Conservation (phyloP, 53 echinoderm and acorn worm genomes). For the Apostichopus leukothele region DNA sequence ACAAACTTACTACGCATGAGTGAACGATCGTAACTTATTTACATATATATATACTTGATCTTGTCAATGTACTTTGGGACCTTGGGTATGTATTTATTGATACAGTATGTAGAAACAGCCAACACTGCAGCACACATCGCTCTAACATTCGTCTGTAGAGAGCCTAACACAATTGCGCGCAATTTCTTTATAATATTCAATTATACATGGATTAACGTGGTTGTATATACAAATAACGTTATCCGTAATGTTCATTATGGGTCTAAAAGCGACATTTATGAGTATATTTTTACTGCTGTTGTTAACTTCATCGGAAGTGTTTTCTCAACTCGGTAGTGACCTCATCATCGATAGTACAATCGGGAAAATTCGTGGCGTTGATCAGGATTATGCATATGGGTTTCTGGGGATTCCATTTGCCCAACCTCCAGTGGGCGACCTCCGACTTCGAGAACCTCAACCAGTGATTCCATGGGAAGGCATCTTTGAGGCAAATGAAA, state of each 20-base stretch:
- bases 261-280: neutral
- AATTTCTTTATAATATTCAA: neutral
- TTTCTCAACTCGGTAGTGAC: neutral
- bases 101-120: no score
- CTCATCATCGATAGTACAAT: constrained; percentile 6
- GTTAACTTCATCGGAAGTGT: neutral
- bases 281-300: neutral
- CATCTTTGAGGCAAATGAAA: neutral
- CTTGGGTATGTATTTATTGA: no score
- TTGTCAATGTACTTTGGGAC: no score
- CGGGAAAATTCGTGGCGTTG: constrained; percentile 23
- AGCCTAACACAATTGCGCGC: no score
- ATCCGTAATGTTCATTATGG: neutral
- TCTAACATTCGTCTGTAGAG: no score
- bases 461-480: constrained; percentile 29
- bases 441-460: constrained; percentile 25
- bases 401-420: constrained; percentile 47
- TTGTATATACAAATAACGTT: neutral
- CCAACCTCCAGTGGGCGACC: constrained; percentile 21
- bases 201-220: neutral
- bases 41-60: no score
- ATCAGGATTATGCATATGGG: constrained; percentile 17
- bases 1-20: no score
- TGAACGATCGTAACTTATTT: no score
- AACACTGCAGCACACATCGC: no score